These are phyloP conservation scores for Sceloporus undulatus DNA, from an alignment of 2,113 vertebrate genomes.

Conservation along the genomic window DNA sequence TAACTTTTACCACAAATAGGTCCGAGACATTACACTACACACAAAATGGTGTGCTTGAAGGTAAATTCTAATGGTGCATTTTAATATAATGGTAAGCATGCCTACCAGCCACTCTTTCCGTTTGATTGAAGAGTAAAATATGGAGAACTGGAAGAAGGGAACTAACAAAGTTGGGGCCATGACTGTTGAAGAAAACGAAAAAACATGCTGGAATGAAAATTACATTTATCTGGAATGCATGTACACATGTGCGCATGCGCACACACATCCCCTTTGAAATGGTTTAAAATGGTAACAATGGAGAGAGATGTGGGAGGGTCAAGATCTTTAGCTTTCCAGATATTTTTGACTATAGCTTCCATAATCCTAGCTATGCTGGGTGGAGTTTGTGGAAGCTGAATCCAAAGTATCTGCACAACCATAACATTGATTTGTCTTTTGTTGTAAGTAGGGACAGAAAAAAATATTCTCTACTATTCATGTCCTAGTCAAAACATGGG, in stretches of 20 bases:
- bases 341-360: neutral
- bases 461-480: no score
- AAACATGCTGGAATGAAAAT: neutral
- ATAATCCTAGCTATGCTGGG: no score
- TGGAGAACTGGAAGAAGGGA: constrained; percentile 67
- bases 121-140: constrained; percentile 60
- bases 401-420: no score
- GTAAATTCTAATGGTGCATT: no score
- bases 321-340: neutral
- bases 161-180: constrained; percentile 54
- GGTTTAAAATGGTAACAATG: neutral
- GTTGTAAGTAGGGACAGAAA: no score
- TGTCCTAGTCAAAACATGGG: no score
- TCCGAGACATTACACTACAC: no score
- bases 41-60: neutral
- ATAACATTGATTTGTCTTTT: neutral
- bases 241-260: neutral
- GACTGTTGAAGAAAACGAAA: constrained; percentile 44
- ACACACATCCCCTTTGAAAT: neutral
- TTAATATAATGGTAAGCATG: neutral
- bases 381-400: no score
- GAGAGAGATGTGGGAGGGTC: no score
- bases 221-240: neutral
- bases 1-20: neutral
- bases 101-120: constrained; percentile 73